These are phyloP conservation scores for Tinea pellionella DNA, from an alignment of 2,888 invertebrate genomes.

Conservation along the genomic window DNA sequence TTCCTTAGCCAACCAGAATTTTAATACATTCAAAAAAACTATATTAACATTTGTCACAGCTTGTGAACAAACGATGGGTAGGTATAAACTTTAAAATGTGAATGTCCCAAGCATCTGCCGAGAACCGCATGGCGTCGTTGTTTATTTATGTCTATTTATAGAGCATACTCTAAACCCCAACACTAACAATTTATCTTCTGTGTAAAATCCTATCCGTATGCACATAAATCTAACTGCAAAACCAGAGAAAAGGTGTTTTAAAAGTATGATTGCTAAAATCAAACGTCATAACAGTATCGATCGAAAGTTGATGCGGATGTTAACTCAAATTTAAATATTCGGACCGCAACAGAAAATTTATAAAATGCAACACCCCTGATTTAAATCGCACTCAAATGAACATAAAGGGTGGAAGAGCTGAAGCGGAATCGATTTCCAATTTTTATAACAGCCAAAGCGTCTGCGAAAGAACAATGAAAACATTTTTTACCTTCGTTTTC, in stretches of 20 bases:
- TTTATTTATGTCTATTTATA: constrained; percentile 2
- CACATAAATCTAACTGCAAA: neutral
- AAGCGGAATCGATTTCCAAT: constrained; percentile 32
- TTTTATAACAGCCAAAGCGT: constrained; percentile 35
- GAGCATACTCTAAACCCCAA: neutral
- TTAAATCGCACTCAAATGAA: neutral
- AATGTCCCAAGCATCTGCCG: neutral
- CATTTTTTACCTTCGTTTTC: constrained; percentile 68
- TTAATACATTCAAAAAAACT: neutral
- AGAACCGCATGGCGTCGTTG: neutral
- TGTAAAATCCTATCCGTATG: neutral
- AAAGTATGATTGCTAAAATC: neutral
- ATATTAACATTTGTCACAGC: neutral
- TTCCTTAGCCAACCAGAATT: neutral
- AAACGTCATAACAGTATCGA: neutral
- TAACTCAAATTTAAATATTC: neutral
- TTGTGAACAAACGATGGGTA: neutral
- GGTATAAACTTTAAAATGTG: no score
- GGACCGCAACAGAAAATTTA: neutral
- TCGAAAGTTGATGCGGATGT: constrained; percentile 4
- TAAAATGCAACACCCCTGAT: neutral
- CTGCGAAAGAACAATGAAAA: constrained; percentile 49
- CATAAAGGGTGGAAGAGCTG: neutral
- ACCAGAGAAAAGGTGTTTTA: neutral
- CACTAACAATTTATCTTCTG: neutral